Base-by-base conservation (phyloP, 2,888 invertebrate species). In the Elegia similella region DNA sequence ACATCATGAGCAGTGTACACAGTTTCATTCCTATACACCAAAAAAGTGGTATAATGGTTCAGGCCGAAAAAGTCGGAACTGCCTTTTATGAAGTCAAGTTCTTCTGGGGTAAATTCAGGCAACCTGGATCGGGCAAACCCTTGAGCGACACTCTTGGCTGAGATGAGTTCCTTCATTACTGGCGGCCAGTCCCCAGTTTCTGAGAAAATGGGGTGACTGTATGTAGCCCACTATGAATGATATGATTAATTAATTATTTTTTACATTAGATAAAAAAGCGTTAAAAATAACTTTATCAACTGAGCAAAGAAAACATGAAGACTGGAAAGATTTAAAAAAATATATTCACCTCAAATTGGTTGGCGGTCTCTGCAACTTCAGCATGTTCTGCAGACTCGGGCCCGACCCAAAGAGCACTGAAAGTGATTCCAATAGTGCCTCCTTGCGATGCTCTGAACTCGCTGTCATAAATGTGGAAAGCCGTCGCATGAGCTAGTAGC, bases 31-130 rank as follows among this genome's bases (percentile, higher is more conserved):
- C 69, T 68, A 46, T 67, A 72, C 13, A 67, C 60, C 5, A 61
- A 59, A 6, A n/a, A 75, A 0, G 92, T 80, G 0, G 93, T 92
- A 73, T 95, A 96, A 60, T 93, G 92, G 68, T 95, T 95, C 12
- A 95, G 74, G 12, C 95, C 75, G 8, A 76, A 73, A 60, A 72
- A 73, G 58, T 80, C 79, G 0, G 74, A 67, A 8, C 68, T 69
- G 0, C 79, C 80, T 32, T 65, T 68, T 6, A 80, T 61, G 30
- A 67, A 70, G 5, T 67, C 64, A 5, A 75, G 63, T 76, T 92
- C 88, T 52, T 82, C 76, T 6, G 66, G 59, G 0, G 85, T 84
- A 59, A 92, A 87, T 54, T 70, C 71, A 1, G 91, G 91, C 16
- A 92, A 68, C 16, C 90, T 69, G 0, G 92, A 90, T 50, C 74